phyloP scores from a whole-genome alignment of 1,140 invertebrate species.

The Harpegnathos saltator region DNA sequence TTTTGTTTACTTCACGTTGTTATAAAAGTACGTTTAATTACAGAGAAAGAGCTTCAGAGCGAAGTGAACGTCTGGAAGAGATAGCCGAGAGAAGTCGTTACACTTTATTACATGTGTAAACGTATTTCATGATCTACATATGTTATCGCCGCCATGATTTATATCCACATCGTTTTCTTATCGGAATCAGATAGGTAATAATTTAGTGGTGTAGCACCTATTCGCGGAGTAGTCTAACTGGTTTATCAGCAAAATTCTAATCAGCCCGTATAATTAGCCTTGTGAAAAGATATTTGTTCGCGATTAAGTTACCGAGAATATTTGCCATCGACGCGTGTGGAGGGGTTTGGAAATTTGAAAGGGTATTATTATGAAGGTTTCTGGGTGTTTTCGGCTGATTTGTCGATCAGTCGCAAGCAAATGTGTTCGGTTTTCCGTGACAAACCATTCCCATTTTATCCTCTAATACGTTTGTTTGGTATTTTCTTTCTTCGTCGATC shows the following conservation, averaged over 20 bases:
- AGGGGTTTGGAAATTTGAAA: constrained; percentile 32
- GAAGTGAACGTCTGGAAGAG: too few relatives aligned
- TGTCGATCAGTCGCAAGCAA: background rate
- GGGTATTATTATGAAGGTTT: constrained; percentile 7
- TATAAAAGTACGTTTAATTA: too few relatives aligned
- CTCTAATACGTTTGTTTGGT: background rate
- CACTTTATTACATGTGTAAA: too few relatives aligned
- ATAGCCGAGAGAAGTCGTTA: too few relatives aligned
- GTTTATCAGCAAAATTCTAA: constrained; percentile 38
- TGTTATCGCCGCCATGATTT: background rate
- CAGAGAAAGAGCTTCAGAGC: too few relatives aligned
- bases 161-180: constrained; percentile 10
- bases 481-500: background rate
- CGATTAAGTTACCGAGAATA: constrained; percentile 5
- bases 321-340: background rate
- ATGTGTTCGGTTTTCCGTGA: background rate
- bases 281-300: background rate
- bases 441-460: background rate
- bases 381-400: background rate
- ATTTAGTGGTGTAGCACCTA: constrained; percentile 14
- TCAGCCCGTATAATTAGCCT: constrained; percentile 33
- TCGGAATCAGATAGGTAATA: constrained; percentile 39
- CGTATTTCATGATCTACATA: background rate
- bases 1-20: too few relatives aligned
- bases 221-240: constrained; percentile 27